phyloP scores from a whole-genome alignment of 35 echinoderm and acorn worm species.

The Antedon bifida region DNA sequence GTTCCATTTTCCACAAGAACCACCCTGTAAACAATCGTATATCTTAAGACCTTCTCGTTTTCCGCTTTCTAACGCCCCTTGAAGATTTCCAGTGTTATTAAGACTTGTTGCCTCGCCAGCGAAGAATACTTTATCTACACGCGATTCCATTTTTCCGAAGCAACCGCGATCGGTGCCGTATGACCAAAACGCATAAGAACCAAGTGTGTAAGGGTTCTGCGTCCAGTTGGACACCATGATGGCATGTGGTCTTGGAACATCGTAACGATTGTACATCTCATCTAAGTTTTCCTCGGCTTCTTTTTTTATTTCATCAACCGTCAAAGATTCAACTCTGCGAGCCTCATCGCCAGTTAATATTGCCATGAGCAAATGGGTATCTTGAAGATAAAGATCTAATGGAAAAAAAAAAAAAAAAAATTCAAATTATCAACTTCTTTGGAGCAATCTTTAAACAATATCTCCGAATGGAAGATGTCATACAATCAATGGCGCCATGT shows the following conservation, averaged over 20 bases:
- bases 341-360: background rate
- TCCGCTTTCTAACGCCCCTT: background rate
- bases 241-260: background rate
- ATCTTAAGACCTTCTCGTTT: constrained; percentile 4
- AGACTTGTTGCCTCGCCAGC: background rate
- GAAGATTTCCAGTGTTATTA: background rate
- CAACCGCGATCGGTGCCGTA: background rate
- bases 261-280: background rate
- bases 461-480: no score
- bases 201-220: background rate
- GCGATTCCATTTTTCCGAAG: background rate
- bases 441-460: no score
- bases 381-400: background rate
- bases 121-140: background rate
- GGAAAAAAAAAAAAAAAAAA: no score
- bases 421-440: no score
- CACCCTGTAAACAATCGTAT: background rate
- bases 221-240: background rate
- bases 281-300: background rate
- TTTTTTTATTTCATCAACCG: background rate
- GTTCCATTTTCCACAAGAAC: background rate
- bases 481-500: no score
- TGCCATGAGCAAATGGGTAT: background rate
- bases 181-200: background rate
- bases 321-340: background rate